Evolutionary conservation across 1,140 invertebrate species (phyloP), one percentile per base, ranked within the genome.

Genomic region (Pristionchus pacificus): DNA sequence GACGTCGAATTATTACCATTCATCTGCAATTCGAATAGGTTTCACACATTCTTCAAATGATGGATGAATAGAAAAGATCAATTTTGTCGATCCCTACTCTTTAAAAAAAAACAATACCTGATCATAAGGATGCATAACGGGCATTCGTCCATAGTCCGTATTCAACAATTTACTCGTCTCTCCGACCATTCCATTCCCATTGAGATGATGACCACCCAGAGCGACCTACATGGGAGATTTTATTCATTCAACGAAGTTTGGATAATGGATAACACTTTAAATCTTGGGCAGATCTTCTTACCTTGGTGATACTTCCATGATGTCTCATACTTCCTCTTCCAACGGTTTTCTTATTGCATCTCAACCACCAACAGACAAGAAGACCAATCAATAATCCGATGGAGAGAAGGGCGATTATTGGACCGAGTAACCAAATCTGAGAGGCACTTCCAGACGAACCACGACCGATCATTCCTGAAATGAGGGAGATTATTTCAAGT

Each of bases 341-440:
- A 69, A 70, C 63, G 31, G 66, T 63, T 60, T 71, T 73, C 58
- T 73, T 72, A 31, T 73, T 80, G 60, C 80, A 77, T 62, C 75
- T 65, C 2, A 80, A 57, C 71, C 75, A 83, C 71, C 82, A 82
- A 66, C 84, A 79, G 13, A 87, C 74, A 62, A 87, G 78, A 68
- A 85, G 79, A 19, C 76, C 80, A 60, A 86, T 76, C 10, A 85
- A 77, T 68, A 86, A 82, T 28, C 84, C 77, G 19, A 88, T 72
- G 24, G 87, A 79, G 38, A 88, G 78, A 14, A 87, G 72, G 14
- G 84, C 84, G n/a, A 87, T 81, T 15, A 86, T 83, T 2, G 85
- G 83, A 10, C 79, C 83, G 25, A 87, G 78, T 1, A 95, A 89
- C 92, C 92, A 93, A 85, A 86, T 93, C 90, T 90, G 82, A 90